Evolutionary conservation across 2,797 vertebrate species (phyloP).

Genomic region (Hephaestus fuliginosus): DNA sequence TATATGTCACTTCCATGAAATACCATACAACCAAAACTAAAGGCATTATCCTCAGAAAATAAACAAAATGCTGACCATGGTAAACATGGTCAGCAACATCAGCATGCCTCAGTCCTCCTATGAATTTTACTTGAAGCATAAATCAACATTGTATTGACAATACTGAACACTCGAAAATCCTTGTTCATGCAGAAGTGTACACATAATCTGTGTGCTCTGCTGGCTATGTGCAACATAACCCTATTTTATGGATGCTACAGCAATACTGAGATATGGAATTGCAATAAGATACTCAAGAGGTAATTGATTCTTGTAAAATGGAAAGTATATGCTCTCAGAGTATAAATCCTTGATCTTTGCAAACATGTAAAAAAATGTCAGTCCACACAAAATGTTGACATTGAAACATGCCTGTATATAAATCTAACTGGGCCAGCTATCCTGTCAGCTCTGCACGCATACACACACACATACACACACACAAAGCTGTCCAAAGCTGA

Average conservation of each 20-base stretch:
- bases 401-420: constrained; percentile 53
- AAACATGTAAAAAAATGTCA: constrained; percentile 12
- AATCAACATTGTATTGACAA: not conserved
- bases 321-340: constrained; percentile 7
- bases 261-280: not conserved
- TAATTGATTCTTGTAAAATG: not conserved
- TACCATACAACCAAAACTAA: no score
- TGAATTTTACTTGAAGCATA: not conserved
- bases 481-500: constrained; percentile 74
- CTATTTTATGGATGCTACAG: not conserved
- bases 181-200: not conserved
- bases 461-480: constrained; percentile 41
- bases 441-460: constrained; percentile 52
- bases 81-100: not conserved
- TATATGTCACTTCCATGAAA: not conserved
- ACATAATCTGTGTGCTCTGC: not conserved
- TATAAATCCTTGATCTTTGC: constrained; percentile 16
- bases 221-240: not conserved
- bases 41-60: no score
- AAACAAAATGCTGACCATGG: no score
- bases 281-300: not conserved
- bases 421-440: constrained; percentile 55
- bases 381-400: constrained; percentile 46
- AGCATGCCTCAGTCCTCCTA: not conserved
- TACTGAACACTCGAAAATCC: not conserved